These are phyloP conservation scores for Chinchilla lanigera DNA, from an alignment of 2,113 vertebrate species.

Conservation along the genomic window DNA sequence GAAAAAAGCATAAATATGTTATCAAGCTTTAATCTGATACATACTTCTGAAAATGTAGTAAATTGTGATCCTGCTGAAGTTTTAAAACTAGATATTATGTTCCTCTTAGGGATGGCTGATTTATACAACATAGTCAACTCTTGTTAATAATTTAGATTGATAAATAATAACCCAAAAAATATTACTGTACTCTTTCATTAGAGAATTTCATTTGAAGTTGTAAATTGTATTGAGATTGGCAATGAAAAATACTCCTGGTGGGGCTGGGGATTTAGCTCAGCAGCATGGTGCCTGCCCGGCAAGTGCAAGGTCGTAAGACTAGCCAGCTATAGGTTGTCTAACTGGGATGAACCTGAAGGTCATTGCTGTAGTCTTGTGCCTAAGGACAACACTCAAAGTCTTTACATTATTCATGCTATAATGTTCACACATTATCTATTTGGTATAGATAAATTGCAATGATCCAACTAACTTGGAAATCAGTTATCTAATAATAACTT, in stretches of 20 bases:
- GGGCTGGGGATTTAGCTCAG: no score
- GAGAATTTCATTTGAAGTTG: constrained; percentile 38
- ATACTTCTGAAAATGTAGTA: constrained; percentile 30
- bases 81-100: constrained; percentile 19
- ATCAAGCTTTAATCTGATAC: constrained; percentile 6
- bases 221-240: constrained; percentile 9
- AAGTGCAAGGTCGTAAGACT: no score
- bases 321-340: neutral
- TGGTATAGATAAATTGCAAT: neutral
- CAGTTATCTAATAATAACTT: neutral
- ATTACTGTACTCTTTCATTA: neutral
- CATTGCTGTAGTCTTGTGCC: neutral
- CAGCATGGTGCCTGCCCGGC: no score
- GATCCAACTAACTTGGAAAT: constrained; percentile 2
- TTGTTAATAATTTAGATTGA: neutral
- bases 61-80: neutral
- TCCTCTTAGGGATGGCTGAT: constrained; percentile 5
- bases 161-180: constrained; percentile 38
- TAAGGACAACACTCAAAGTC: neutral
- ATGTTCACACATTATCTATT: neutral
- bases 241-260: neutral
- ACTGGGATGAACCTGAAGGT: neutral
- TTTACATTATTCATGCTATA: neutral
- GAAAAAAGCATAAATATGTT: constrained; percentile 33
- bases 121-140: constrained; percentile 30